A percentile compares a stretch with the other conserved stretches of the same genome.
These are phyloP conservation scores for Maniola jurtina DNA, from an alignment of 1,140 invertebrate genomes.

Conservation along the genomic window DNA sequence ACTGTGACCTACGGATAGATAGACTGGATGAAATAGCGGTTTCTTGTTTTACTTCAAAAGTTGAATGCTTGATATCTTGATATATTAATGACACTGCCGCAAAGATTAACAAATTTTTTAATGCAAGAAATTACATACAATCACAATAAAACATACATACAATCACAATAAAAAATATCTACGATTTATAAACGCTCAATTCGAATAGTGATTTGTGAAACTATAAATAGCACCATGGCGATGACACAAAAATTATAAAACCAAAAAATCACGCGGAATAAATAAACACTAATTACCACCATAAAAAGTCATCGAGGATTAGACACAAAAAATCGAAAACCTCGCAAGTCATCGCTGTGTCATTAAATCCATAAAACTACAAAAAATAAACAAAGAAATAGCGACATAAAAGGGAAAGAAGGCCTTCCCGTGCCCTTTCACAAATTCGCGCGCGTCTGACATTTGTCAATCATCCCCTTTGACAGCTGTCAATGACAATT, in stretches of 20 bases:
- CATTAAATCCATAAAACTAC: conserved; percentile 35
- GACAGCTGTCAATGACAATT: conserved; percentile 74
- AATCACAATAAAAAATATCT: too few relatives aligned
- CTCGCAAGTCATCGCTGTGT: conserved; percentile 49
- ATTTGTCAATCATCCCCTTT: conserved; percentile 73
- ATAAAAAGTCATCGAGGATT: conserved; percentile 5
- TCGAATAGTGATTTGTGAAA: too few relatives aligned
- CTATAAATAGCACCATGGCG: background rate
- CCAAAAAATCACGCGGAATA: conserved; percentile 5
- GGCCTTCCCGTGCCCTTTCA: conserved; percentile 41
- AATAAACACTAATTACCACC: conserved; percentile 16
- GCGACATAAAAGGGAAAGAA: conserved; percentile 34
- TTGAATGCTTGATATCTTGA: too few relatives aligned
- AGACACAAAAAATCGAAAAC: conserved; percentile 11
- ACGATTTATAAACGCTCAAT: too few relatives aligned
- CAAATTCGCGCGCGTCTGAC: conserved; percentile 58
- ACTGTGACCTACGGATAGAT: too few relatives aligned
- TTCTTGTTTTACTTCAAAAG: too few relatives aligned
- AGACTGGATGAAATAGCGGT: too few relatives aligned
- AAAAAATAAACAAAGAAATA: conserved; percentile 35
- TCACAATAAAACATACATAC: too few relatives aligned
- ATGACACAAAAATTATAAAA: background rate
- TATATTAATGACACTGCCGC: too few relatives aligned
- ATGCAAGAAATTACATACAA: too few relatives aligned
- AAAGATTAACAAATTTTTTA: too few relatives aligned